Conservation (phyloP, 2,113 vertebrate species). For the Upupa epops region DNA sequence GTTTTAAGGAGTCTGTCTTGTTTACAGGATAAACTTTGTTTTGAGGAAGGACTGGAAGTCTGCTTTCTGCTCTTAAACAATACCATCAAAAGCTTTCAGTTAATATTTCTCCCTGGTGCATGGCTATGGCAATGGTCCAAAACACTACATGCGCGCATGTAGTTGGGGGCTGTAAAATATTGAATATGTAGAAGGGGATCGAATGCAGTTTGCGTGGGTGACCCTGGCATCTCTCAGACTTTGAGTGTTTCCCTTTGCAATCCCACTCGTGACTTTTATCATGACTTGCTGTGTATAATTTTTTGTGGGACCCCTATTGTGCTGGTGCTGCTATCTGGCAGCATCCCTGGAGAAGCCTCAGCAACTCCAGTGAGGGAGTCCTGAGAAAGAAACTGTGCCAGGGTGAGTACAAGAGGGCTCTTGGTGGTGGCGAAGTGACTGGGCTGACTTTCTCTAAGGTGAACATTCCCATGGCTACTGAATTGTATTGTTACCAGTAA, state of each 20-base stretch:
- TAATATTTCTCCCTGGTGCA: background rate
- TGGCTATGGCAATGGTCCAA: background rate
- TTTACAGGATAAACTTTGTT: background rate
- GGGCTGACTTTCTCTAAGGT: background rate
- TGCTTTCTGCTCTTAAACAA: background rate
- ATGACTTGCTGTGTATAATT: background rate
- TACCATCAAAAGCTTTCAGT: background rate
- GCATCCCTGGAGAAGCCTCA: background rate
- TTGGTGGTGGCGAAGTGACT: background rate
- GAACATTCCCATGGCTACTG: background rate
- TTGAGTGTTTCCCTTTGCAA: background rate
- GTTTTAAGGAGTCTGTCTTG: background rate
- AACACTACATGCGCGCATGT: background rate
- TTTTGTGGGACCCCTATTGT: background rate
- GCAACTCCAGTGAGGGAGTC: background rate
- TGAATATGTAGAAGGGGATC: background rate
- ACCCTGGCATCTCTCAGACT: background rate
- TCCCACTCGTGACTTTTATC: background rate
- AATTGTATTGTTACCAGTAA: accelerated
- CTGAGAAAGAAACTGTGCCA: background rate
- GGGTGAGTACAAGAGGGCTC: accelerated
- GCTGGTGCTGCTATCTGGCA: background rate
- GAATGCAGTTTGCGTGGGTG: background rate
- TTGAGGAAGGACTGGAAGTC: background rate
- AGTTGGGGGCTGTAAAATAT: background rate